Conservation (phyloP, 2,888 invertebrate genomes). For the Poecilus cupreus region DNA sequence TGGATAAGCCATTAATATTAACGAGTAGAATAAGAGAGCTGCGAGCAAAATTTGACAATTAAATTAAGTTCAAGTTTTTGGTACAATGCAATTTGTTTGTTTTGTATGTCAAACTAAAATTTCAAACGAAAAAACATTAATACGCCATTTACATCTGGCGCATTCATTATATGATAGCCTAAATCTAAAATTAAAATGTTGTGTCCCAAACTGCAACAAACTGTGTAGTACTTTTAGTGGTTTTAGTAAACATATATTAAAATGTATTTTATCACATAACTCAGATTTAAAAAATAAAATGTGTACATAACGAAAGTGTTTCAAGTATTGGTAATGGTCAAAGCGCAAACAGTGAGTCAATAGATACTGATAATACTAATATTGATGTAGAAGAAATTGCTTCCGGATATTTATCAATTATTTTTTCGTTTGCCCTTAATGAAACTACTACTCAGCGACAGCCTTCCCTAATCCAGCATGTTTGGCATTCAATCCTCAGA, state of each 20-base stretch:
- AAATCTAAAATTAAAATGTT: not conserved
- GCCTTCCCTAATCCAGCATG: not conserved
- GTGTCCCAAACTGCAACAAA: not conserved
- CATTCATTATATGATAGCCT: not conserved
- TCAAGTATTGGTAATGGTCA: not conserved
- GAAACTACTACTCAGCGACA: not conserved
- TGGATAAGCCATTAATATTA: not conserved
- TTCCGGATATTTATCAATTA: not conserved
- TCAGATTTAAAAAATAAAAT: too few species aligned
- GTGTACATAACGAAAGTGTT: not conserved
- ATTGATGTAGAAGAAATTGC: not conserved
- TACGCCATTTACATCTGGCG: not conserved
- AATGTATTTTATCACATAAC: conserved; percentile 2
- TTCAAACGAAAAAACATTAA: not conserved
- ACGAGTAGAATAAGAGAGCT: not conserved
- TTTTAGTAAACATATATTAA: not conserved
- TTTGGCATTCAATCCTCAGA: not conserved
- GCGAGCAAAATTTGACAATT: not conserved
- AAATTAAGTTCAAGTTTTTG: too few species aligned
- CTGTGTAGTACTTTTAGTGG: conserved; percentile 2
- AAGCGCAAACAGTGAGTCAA: not conserved
- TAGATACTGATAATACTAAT: too few species aligned
- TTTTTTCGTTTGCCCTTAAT: not conserved
- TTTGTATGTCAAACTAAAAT: conserved; percentile 7
- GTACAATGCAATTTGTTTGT: not conserved